Percentiles rank a stretch among this genome's conserved stretches.
Evolutionary conservation across 1,140 invertebrate genomes (phyloP).

Genomic region (Drosophila punjabiensis): DNA sequence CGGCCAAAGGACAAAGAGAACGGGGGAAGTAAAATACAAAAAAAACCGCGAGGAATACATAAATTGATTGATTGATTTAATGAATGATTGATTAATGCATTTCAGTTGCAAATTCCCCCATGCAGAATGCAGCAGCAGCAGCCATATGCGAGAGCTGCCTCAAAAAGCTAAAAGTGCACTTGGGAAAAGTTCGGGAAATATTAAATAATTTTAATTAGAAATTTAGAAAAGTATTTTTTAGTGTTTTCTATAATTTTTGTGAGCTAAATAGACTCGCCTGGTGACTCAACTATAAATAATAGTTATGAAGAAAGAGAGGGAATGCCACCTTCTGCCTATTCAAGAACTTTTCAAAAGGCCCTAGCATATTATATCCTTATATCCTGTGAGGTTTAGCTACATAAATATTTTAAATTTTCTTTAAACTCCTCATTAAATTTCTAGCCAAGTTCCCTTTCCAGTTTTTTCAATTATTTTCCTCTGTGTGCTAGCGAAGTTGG

Average conservation of each 20-base stretch:
- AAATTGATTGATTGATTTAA: conserved; percentile 84
- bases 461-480: background rate
- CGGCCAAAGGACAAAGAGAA: conserved; percentile 29
- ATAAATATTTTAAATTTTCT: background rate
- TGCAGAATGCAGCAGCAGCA: conserved; percentile 67
- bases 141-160: conserved; percentile 15
- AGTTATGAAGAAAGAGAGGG: no score
- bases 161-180: conserved; percentile 30
- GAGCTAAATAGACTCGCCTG: no score
- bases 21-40: conserved; percentile 23
- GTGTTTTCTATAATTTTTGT: no score
- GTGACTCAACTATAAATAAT: no score
- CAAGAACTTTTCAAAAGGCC: no score
- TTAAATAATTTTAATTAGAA: no score
- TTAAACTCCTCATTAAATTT: background rate
- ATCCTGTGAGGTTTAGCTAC: no score
- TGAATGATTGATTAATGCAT: conserved; percentile 84
- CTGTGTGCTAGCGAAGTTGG: conserved; percentile 33
- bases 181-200: background rate
- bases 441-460: background rate
- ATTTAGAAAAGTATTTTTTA: no score
- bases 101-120: conserved; percentile 80
- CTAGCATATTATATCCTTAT: no score
- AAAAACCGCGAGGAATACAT: conserved; percentile 71
- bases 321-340: no score